Evolutionary conservation across 2,113 vertebrate species (phyloP), one percentile per base, ranked within the genome.

Genomic region (Erinaceus europaeus): DNA sequence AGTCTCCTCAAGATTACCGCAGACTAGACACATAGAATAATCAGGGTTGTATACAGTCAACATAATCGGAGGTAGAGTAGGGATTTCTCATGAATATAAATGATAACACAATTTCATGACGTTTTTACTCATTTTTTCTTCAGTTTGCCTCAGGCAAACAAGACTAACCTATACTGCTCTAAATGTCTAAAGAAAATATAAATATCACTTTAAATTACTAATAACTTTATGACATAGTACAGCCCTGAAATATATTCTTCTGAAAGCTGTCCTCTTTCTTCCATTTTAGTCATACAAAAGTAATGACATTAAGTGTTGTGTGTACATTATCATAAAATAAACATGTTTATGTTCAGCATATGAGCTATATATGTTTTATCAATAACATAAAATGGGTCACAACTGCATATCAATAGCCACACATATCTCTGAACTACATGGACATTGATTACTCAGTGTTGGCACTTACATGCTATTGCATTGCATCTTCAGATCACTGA

Each of bases 131-230:
- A 55, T 55, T 27, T 61, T 18, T 27, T n/a, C 25, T 27, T 72
- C 25, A 5, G 14, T 52, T n/a, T 62, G 32, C 46, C 62, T 52
- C 25, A 46, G 25, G 42, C 38, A 67, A 40, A 67, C 20, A 20
- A 1, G 8, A 21, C 13, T 64, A 3, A 1, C 21, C 4, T 14
- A 50, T 34, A 20, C 42, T 18, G 9, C 14, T 1, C 0, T 6
- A 5, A 17, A 15, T 68, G 74, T n/a, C 14, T 46, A 59, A 46
- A 17, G 52, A 46, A 17, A 55, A 6, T 29, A 40, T 25, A 23
- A 2, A 13, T 10, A 15, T 62, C 2, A 13, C 1, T 29, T 84
- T 27, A 29, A 23, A 80, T n/a, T 15, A 11, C 3, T 32, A 9
- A 0, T 48, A 36, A 48, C 6, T 8, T 48, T 10, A 40, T 71